A percentile compares a stretch with the other conserved stretches of the same genome.
Evolutionary conservation across 2,797 vertebrate genomes (phyloP).

Genomic region (Enteromius argenteus): DNA sequence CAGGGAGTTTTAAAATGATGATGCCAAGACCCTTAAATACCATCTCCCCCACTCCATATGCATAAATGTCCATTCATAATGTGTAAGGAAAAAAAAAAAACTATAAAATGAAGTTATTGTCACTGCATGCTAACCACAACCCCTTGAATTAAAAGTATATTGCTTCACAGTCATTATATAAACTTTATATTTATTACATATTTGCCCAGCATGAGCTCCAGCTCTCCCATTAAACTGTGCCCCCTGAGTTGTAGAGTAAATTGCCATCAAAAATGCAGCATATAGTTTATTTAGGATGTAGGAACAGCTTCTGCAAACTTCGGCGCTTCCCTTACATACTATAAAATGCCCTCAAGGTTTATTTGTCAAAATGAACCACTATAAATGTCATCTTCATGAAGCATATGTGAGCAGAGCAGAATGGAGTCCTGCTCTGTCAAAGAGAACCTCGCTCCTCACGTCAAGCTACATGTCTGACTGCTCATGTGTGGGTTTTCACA

Average conservation of each 20-base stretch:
- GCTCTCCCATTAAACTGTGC: not conserved
- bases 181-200: not conserved
- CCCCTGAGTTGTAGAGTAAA: not conserved
- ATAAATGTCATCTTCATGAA: slow-evolving; percentile 11
- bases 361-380: slow-evolving; percentile 2
- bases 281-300: not conserved
- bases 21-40: not conserved
- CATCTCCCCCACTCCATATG: not conserved
- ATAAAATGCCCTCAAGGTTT: not conserved
- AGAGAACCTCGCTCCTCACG: slow-evolving; percentile 8
- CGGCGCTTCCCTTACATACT: not conserved
- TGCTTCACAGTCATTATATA: not conserved
- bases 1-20: not conserved
- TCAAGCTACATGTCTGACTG: slow-evolving; percentile 16
- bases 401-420: not conserved
- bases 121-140: not conserved
- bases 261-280: not conserved
- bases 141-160: not conserved
- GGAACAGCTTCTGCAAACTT: not conserved
- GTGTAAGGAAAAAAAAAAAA: not conserved
- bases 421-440: not conserved
- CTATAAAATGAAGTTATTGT: too few species aligned
- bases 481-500: slow-evolving; percentile 22
- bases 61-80: not conserved
- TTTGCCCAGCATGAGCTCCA: not conserved